Evolutionary conservation across 2,113 vertebrate species (phyloP), one percentile per base, ranked within the genome.

Genomic region (Buteo buteo): DNA sequence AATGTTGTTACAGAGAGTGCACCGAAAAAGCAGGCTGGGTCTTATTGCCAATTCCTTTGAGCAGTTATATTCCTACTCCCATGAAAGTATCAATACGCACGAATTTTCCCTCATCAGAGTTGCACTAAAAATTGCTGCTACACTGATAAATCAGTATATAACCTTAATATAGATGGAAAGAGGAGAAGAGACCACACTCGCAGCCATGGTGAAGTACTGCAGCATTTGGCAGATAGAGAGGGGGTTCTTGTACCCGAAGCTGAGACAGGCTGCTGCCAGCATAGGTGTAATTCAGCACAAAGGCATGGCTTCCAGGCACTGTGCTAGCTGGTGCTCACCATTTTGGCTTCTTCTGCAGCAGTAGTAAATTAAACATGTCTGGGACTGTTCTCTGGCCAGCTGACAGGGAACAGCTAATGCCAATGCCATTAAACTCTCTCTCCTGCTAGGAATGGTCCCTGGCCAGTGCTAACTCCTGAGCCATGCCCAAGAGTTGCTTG

Each of bases 401-500:
- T 96, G 92, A 85, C 74, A 96, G 54, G 44, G 42, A 95, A 54
- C 57, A 70, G 58, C 90, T 96, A 94, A 93, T 73, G 78, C 49
- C 36, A 90, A 62, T 70, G 49, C 59, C 85, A 45, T 90, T 88
- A 95, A 90, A 80, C 24, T 79, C 70, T 44, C 70, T 85, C 47
- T 96, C 89, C 47, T 26, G 16, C 64, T 84, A 86, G n/a, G 45
- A 95, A 73, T 17, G 21, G 45, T 78, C 42, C 64, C 55, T 67
- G 55, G 72, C 45, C 58, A 45, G 16, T 45, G 42, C 34, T 91
- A 72, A 88, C 29, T 81, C 47, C 55, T 5, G 29, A 92, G 64
- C 64, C 67, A 21, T 92, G 55, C 55, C 26, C 69, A 84, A 19
- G 42, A 62, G 31, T 49, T 87, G 32, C 62, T 47, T 90, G 40